phyloP scores from a whole-genome alignment of 30 jellyfish, hydroid and myxozoan species.

The Mastigias papua region DNA sequence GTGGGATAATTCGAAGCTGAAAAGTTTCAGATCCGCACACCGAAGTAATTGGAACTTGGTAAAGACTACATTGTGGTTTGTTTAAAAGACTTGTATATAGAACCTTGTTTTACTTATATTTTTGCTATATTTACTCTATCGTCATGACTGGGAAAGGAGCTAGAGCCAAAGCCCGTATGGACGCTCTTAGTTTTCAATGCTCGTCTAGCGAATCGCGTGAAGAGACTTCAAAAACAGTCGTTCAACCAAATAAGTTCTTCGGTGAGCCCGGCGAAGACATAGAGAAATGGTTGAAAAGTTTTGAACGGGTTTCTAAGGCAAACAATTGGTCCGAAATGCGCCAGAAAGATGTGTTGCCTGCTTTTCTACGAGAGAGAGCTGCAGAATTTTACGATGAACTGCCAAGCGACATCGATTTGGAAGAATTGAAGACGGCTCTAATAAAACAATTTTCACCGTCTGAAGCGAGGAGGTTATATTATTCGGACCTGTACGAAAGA shows the following conservation, averaged over 20 bases:
- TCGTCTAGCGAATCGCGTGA: neutral
- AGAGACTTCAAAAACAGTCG: neutral
- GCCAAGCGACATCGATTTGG: slow-evolving; percentile 7
- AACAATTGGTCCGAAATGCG: slow-evolving; percentile 30
- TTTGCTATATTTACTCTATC: neutral
- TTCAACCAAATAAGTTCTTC: slow-evolving; percentile 10
- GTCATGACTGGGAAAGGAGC: neutral
- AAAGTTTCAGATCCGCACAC: neutral
- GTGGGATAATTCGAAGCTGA: neutral
- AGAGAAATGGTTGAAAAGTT: slow-evolving; percentile 46
- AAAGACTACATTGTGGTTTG: neutral
- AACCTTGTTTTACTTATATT: no score
- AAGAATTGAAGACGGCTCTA: neutral
- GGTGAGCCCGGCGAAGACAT: slow-evolving; percentile 35
- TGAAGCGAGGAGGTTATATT: slow-evolving; percentile 24
- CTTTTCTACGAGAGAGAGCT: slow-evolving; percentile 37
- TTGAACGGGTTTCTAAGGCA: slow-evolving; percentile 20
- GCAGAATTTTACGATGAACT: slow-evolving; percentile 38
- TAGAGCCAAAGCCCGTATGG: neutral
- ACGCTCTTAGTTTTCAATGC: neutral
- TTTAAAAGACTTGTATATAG: neutral
- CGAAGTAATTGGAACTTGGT: neutral
- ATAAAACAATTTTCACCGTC: slow-evolving; percentile 8
- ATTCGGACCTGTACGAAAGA: slow-evolving; percentile 17
- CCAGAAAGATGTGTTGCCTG: slow-evolving; percentile 25